phyloP scores from a whole-genome alignment of 2,113 vertebrate species.

The Gulo gulo region DNA sequence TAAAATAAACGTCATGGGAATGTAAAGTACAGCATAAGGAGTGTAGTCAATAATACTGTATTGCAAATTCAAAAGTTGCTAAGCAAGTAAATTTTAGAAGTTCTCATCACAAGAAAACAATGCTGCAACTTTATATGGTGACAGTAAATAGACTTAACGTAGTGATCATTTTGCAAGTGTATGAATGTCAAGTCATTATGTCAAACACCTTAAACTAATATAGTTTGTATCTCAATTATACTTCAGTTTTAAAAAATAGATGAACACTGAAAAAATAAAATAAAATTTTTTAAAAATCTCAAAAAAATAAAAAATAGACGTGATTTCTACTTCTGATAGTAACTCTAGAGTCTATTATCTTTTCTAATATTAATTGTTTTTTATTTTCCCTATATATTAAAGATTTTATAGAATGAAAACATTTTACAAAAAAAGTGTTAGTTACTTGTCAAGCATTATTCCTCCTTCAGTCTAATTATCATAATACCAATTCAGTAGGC shows the following conservation, averaged over 20 bases:
- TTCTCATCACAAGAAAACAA: not conserved
- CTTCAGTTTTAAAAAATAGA: not conserved
- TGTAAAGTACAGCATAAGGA: not conserved
- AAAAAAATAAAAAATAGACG: not conserved
- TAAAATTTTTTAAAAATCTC: too few species aligned
- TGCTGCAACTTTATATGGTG: not conserved
- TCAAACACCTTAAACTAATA: not conserved
- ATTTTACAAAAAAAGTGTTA: not conserved
- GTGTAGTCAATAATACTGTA: not conserved
- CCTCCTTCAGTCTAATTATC: not conserved
- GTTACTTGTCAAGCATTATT: not conserved
- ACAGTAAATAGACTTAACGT: not conserved
- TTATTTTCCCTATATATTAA: not conserved
- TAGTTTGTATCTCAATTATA: not conserved
- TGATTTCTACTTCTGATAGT: not conserved
- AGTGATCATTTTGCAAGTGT: not conserved
- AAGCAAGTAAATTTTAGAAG: not conserved
- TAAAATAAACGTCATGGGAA: not conserved
- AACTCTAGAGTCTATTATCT: not conserved
- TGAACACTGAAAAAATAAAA: too few species aligned
- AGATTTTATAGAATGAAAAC: not conserved
- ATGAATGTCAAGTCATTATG: not conserved
- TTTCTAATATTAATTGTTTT: not conserved
- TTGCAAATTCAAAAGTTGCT: not conserved
- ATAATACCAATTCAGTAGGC: not conserved